These are phyloP conservation scores for Pseudocheirus occidentalis DNA, from an alignment of 2,797 vertebrate species.

Conservation along the genomic window DNA sequence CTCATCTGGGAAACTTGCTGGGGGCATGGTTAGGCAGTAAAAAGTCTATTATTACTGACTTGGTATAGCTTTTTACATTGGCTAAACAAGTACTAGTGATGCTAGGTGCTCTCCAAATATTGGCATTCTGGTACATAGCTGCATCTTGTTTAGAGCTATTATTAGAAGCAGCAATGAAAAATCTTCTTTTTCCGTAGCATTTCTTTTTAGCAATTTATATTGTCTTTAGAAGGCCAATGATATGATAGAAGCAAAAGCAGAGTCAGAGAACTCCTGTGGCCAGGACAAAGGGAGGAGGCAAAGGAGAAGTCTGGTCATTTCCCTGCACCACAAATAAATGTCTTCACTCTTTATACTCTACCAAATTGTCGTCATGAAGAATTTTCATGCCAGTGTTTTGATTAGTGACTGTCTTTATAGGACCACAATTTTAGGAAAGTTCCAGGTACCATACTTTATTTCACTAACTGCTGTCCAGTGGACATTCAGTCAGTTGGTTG, in stretches of 20 bases:
- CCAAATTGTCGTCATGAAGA: not conserved
- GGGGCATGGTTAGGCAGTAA: not conserved
- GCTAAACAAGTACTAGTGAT: not conserved
- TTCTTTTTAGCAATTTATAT: not conserved
- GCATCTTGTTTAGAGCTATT: not conserved
- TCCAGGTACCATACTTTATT: not conserved
- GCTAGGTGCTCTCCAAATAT: not conserved
- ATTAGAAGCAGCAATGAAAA: not conserved
- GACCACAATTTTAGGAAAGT: not conserved
- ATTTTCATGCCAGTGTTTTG: not conserved
- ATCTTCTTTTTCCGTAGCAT: not conserved
- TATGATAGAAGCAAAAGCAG: not conserved
- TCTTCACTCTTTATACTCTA: not conserved
- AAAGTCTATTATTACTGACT: not conserved
- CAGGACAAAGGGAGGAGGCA: not conserved
- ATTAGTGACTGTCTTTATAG: not conserved
- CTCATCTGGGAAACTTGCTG: not conserved
- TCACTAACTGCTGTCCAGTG: not conserved
- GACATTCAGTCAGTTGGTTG: not conserved
- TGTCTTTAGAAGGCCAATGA: not conserved
- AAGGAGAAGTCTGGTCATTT: not conserved
- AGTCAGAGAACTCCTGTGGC: not conserved
- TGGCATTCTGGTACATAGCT: not conserved
- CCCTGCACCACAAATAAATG: too few species aligned
- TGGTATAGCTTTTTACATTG: not conserved